Percentiles rank a stretch among this genome's conserved stretches.
These are phyloP conservation scores for Campylomormyrus tamandua DNA, from an alignment of 2,113 vertebrate species.

Conservation along the genomic window DNA sequence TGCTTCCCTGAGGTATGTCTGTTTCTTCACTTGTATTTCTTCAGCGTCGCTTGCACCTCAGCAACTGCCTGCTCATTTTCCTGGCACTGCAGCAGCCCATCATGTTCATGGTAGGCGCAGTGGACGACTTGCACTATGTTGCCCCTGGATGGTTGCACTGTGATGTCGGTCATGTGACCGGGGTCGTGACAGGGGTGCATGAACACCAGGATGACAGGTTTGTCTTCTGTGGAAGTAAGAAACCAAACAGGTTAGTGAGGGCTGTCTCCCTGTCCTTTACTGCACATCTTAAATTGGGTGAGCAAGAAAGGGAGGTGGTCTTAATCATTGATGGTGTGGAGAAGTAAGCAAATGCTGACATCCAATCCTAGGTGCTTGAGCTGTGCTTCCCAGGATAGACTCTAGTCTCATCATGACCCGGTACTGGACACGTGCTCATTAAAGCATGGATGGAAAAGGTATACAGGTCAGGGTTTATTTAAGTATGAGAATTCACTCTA, in stretches of 20 bases:
- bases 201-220: neutral
- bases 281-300: neutral
- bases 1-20: neutral
- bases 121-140: no score
- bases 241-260: neutral
- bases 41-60: neutral
- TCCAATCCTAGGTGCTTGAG: no score
- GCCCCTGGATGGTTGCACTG: no score
- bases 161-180: neutral
- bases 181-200: neutral
- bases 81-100: neutral
- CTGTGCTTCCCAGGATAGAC: no score
- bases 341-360: no score
- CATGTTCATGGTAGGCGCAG: neutral
- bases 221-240: neutral
- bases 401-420: no score
- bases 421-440: no score
- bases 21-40: neutral
- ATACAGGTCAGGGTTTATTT: no score
- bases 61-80: neutral
- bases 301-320: no score
- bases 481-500: no score
- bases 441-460: no score
- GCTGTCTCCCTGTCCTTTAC: neutral
- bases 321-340: no score